Base-by-base conservation (phyloP, 2,113 vertebrate genomes). In the Polyodon spathula region DNA sequence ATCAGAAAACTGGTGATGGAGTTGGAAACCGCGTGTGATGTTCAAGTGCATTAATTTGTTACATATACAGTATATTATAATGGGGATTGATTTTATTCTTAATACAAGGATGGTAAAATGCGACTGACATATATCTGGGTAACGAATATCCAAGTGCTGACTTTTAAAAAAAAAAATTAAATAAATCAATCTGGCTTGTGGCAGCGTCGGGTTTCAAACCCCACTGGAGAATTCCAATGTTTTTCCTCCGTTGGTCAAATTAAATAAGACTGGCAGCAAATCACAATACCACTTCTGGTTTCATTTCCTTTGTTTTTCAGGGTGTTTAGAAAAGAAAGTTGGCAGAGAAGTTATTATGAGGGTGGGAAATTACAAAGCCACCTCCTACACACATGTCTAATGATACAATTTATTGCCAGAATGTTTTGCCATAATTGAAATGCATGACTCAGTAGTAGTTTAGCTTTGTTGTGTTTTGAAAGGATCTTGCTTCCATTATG, bases 191-290 rank as follows among this genome's bases (percentile, higher is more conserved):
- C 27, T 27, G 27, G 27, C 27, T 27, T 27, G 27, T 27, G 27
- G 3, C 27, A 27, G 27, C 27, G 27, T 27, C 2, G 27, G 27
- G 27, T 27, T 27, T 27, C n/a, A 27, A 27, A 27, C 27, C 27
- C 27, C 27, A 27, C 27, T 27, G n/a, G n/a, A 27, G 27, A 27
- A 27, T 27, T 27, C 27, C 27, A 27, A 27, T 3, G 6, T 50
- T n/a, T 50, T 50, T 50, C 46, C n/a, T 50, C n/a, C 11, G 10
- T 50, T 50, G 48, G 48, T 50, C 48, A 50, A n/a, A 50, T 12
- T n/a, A n/a, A n/a, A 50, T 50, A n/a, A 50, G 48, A 50, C 48
- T 50, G 48, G 14, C 48, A 50, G 48, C 48, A 12, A 50, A 14
- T 6, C 15, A n/a, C 12, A n/a, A 50, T 50, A 14, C 5, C 4